These are phyloP conservation scores for Scaptomyza tumidula DNA, from an alignment of 2,888 invertebrate genomes.

Conservation along the genomic window DNA sequence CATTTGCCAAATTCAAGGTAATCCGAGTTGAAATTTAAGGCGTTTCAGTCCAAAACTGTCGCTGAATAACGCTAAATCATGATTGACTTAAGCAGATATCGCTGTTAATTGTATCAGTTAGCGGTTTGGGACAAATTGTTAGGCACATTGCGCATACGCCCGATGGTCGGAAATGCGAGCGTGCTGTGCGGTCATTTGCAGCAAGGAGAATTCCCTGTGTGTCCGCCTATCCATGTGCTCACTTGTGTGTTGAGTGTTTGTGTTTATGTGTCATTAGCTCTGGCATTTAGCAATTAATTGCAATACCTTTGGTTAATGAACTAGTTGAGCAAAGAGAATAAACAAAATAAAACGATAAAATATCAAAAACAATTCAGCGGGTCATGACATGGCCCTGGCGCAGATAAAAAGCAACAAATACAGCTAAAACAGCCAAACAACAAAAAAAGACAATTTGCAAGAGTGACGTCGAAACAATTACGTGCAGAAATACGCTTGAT, in stretches of 20 bases:
- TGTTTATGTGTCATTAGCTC: slow-evolving; percentile 28
- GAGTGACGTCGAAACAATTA: slow-evolving; percentile 79
- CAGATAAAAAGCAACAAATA: slow-evolving; percentile 27
- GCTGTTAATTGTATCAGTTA: slow-evolving; percentile 48
- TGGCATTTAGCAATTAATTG: slow-evolving; percentile 65
- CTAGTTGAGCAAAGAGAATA: slow-evolving; percentile 41
- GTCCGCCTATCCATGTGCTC: background rate
- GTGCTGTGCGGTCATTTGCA: slow-evolving; percentile 44
- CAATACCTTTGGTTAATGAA: slow-evolving; percentile 64
- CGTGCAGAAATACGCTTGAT: slow-evolving; percentile 76
- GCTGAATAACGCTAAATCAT: slow-evolving; percentile 28
- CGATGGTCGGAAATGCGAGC: slow-evolving; percentile 39
- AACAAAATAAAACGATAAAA: slow-evolving; percentile 13
- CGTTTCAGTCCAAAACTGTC: background rate
- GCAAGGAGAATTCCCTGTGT: background rate
- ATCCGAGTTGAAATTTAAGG: slow-evolving; percentile 19
- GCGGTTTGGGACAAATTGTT: slow-evolving; percentile 48
- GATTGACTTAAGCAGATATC: slow-evolving; percentile 47
- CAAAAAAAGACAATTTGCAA: slow-evolving; percentile 71
- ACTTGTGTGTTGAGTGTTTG: slow-evolving; percentile 1
- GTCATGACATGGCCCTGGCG: slow-evolving; percentile 48
- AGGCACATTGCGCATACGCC: slow-evolving; percentile 53
- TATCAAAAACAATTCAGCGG: slow-evolving; percentile 11
- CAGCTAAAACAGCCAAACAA: background rate
- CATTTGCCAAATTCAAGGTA: slow-evolving; percentile 9